Evolutionary conservation across 2,113 vertebrate genomes (phyloP).

Genomic region (Mionectes macconnelli): DNA sequence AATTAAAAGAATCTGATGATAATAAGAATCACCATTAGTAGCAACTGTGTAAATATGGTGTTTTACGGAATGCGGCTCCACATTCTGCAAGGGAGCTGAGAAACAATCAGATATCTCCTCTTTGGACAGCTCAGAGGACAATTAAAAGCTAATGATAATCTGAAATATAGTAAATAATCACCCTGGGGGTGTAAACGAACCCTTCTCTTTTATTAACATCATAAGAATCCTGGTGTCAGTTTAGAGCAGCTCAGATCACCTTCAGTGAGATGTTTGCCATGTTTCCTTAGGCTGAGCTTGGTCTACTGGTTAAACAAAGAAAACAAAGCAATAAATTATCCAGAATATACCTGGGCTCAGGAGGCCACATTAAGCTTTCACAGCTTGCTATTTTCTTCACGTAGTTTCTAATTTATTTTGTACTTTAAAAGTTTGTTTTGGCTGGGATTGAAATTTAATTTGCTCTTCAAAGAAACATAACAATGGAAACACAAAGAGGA

Average conservation of each 20-base stretch:
- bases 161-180: neutral
- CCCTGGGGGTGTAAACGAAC: neutral
- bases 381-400: conserved; percentile 30
- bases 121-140: neutral
- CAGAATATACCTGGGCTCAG: conserved; percentile 65
- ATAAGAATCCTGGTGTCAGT: neutral
- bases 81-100: neutral
- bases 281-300: conserved; percentile 22
- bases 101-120: neutral
- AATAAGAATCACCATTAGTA: neutral
- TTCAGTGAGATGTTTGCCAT: neutral
- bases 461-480: conserved; percentile 76
- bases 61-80: neutral
- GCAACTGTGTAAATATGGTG: neutral
- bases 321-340: conserved; percentile 67
- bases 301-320: conserved; percentile 51
- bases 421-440: conserved; percentile 76
- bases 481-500: conserved; percentile 74
- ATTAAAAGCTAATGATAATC: neutral
- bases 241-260: neutral
- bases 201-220: neutral
- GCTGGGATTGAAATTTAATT: conserved; percentile 75
- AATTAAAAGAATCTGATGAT: neutral
- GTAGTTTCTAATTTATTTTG: conserved; percentile 73
- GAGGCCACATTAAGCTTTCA: neutral